Evolutionary conservation across 2,797 vertebrate species (phyloP).

Genomic region (Tachyglossus aculeatus): DNA sequence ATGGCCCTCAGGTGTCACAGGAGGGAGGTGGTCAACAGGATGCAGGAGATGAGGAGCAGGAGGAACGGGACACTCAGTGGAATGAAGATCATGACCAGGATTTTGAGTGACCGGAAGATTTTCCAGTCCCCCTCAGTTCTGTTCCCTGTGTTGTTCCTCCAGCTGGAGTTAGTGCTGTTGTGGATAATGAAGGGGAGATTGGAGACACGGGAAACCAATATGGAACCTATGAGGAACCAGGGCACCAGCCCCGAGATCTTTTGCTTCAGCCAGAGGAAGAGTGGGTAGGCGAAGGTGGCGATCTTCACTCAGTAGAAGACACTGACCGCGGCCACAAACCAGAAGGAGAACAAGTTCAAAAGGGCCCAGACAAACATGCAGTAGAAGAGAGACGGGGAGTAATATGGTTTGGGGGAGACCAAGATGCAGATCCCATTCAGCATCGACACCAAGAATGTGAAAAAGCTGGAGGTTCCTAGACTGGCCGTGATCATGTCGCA

Average conservation of each 20-base stretch:
- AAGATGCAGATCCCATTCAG: too few relatives aligned
- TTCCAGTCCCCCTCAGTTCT: not conserved
- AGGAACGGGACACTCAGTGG: not conserved
- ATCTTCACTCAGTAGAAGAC: slow-evolving; percentile 50
- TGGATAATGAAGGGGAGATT: not conserved
- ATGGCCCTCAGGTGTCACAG: not conserved
- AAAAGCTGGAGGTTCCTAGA: slow-evolving; percentile 3
- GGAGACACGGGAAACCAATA: slow-evolving; percentile 16
- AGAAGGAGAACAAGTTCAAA: slow-evolving; percentile 35
- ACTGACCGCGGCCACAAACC: slow-evolving; percentile 27
- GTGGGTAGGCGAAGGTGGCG: slow-evolving; percentile 37
- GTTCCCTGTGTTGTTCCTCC: not conserved
- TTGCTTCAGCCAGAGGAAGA: slow-evolving; percentile 53
- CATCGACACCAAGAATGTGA: not conserved
- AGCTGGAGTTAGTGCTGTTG: accelerated
- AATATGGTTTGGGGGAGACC: too few relatives aligned
- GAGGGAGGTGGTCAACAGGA: not conserved
- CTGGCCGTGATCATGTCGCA: not conserved
- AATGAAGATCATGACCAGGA: not conserved
- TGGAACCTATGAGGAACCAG: slow-evolving; percentile 32
- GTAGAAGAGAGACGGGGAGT: too few relatives aligned
- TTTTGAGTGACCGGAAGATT: accelerated
- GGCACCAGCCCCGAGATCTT: slow-evolving; percentile 35
- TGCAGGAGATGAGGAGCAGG: not conserved
- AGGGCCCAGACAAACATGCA: slow-evolving; percentile 50